Conservation (phyloP, 2,888 invertebrate genomes). For the Hypomecis atomaria region DNA sequence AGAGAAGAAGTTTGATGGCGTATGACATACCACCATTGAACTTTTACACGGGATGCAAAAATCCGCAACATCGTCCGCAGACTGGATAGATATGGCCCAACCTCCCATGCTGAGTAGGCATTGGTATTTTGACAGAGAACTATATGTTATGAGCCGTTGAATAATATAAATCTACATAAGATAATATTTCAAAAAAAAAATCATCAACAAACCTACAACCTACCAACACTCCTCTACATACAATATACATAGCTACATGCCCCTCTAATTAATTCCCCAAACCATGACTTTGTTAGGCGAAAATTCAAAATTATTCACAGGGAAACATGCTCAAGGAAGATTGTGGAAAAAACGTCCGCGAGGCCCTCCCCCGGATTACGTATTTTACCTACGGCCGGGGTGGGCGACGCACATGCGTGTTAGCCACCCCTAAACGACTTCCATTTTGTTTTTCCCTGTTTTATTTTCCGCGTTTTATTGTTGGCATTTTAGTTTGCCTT, state of each 20-base stretch:
- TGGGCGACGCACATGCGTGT: constrained; percentile 78
- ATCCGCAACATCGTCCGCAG: too few relatives aligned
- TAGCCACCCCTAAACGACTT: constrained; percentile 67
- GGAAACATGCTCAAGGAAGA: constrained; percentile 57
- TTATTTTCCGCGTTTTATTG: constrained; percentile 42
- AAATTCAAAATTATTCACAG: constrained; percentile 49
- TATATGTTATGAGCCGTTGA: background rate
- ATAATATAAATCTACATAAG: background rate
- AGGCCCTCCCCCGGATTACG: constrained; percentile 51
- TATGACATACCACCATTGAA: too few relatives aligned
- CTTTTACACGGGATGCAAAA: too few relatives aligned
- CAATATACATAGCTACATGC: constrained; percentile 48
- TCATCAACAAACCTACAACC: background rate
- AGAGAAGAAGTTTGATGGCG: too few relatives aligned
- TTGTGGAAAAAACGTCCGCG: constrained; percentile 57
- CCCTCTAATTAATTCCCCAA: constrained; percentile 72
- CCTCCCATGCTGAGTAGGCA: too few relatives aligned
- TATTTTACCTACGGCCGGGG: constrained; percentile 31
- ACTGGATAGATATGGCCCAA: too few relatives aligned
- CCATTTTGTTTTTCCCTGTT: constrained; percentile 79
- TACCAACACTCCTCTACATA: background rate
- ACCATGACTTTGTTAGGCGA: constrained; percentile 54
- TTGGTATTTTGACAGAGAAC: too few relatives aligned
- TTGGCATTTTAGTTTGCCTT: constrained; percentile 44
- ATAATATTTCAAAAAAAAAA: too few relatives aligned